Evolutionary conservation across 1,140 invertebrate genomes (phyloP).

Genomic region (Euwallacea similis): DNA sequence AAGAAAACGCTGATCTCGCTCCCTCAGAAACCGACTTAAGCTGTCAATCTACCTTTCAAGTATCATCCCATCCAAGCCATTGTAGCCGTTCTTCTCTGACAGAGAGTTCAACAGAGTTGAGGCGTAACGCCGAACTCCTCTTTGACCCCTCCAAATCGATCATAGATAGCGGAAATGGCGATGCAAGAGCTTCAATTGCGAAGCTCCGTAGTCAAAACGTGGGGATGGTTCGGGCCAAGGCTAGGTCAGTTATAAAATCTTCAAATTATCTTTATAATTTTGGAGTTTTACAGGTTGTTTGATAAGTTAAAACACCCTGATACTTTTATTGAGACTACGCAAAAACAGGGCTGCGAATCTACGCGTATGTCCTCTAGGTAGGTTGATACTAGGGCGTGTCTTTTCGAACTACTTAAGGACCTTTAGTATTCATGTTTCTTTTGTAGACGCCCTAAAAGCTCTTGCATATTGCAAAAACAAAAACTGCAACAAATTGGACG

Average conservation of each 20-base stretch:
- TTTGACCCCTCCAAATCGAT: slow-evolving; percentile 36
- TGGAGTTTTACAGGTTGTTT: slow-evolving; percentile 56
- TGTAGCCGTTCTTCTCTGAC: not conserved
- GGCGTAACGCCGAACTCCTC: slow-evolving; percentile 46
- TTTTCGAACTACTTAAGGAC: not conserved
- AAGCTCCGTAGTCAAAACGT: slow-evolving; percentile 66
- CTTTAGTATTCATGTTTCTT: not conserved
- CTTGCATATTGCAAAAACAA: slow-evolving; percentile 30
- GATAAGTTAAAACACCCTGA: slow-evolving; percentile 56
- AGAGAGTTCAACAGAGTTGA: slow-evolving; percentile 37
- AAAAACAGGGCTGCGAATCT: slow-evolving; percentile 10
- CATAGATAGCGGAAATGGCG: slow-evolving; percentile 9
- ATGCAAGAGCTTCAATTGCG: slow-evolving; percentile 61
- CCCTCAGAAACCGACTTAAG: no score
- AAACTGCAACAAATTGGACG: slow-evolving; percentile 31
- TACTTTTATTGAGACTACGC: slow-evolving; percentile 14
- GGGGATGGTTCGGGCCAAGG: slow-evolving; percentile 69
- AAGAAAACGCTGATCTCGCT: not conserved
- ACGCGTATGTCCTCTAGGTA: slow-evolving; percentile 16
- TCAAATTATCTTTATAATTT: not conserved
- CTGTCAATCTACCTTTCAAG: no score
- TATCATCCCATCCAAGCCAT: no score
- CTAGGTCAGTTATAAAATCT: slow-evolving; percentile 47
- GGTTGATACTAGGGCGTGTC: not conserved
- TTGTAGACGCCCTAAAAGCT: not conserved